These are phyloP conservation scores for Nannoperca obscura DNA, from an alignment of 2,797 vertebrate genomes.

Conservation along the genomic window DNA sequence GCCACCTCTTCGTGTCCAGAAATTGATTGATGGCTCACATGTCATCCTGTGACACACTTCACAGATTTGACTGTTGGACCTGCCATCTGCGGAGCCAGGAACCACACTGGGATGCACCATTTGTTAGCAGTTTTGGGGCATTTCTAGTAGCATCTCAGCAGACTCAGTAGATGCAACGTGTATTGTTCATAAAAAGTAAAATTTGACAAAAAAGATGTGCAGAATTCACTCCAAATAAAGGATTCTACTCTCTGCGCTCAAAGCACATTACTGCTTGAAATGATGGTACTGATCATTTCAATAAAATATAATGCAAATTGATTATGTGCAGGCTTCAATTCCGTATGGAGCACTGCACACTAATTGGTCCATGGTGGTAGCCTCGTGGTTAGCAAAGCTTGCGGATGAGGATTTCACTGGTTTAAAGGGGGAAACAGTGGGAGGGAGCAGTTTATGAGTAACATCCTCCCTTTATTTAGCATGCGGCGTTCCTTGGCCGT, in stretches of 20 bases:
- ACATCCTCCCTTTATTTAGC: background rate
- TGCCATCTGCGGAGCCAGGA: constrained; percentile 27
- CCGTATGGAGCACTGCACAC: background rate
- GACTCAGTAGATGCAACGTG: background rate
- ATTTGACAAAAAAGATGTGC: background rate
- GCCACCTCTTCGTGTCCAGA: background rate
- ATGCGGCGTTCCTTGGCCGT: background rate
- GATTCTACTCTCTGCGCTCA: background rate
- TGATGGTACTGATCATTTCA: background rate
- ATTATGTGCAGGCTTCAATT: background rate
- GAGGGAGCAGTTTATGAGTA: constrained; percentile 3
- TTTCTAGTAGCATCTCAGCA: constrained; percentile 3
- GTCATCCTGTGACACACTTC: constrained; percentile 44
- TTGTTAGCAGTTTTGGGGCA: constrained; percentile 23
- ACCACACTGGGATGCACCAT: constrained; percentile 14
- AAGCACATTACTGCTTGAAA: constrained; percentile 12
- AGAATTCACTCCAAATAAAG: background rate
- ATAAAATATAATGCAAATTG: background rate
- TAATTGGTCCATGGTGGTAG: background rate
- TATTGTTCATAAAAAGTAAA: background rate
- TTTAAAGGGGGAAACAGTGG: background rate
- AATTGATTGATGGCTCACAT: constrained; percentile 47
- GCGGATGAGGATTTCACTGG: background rate
- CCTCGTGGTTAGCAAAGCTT: constrained; percentile 12
- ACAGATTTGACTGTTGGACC: constrained; percentile 48